Base-by-base conservation (phyloP, 1,140 invertebrate genomes). In the Apis cerana region DNA sequence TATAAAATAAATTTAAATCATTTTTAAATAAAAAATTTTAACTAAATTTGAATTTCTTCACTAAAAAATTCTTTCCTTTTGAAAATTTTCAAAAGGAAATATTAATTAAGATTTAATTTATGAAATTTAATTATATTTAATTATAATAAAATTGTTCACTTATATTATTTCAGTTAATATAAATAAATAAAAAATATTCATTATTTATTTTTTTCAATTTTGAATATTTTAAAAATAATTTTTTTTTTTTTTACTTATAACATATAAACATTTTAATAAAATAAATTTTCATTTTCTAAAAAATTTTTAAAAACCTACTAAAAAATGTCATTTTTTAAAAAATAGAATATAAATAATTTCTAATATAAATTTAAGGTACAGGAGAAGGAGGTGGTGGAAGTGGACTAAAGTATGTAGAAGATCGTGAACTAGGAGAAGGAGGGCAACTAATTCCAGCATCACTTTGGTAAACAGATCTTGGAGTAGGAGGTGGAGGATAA, bases 401-500 rank as follows among this genome's bases (percentile, higher is more conserved):
- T 83, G 95, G 97, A 92, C 95, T 97, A 92, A 96, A 97, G 94
- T 96, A 97, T 48, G 96, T 97, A 84, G 95, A 96, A 48, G 95
- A 97, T 92, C 95, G 95, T 91, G 97, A 97, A 61, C 96, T 97
- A 3, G 97, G 97, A 17, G 97, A 97, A 8, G 97, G 97, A 12
- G 97, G 97, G 91, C 97, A 97, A 80, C 96, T 96, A 33, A 95
- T 94, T 54, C 94, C 94, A 43, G 94, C 93, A 84, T 96, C 96
- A 87, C 96, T 96, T 76, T 96, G 96, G 85, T 97, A 97, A 89
- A 97, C 96, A 17, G 97, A 97, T 75, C 96, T 93, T 27, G 97
- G 97, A 1, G 97, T 97, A 12, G 98, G 98, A 13, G 98, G 97
- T 23, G 98, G 98, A 17, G 97, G 96, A 90, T 96, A 96, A 2